Evolutionary conservation across 2,888 invertebrate species (phyloP).

Genomic region (Oxystoma pomonae): DNA sequence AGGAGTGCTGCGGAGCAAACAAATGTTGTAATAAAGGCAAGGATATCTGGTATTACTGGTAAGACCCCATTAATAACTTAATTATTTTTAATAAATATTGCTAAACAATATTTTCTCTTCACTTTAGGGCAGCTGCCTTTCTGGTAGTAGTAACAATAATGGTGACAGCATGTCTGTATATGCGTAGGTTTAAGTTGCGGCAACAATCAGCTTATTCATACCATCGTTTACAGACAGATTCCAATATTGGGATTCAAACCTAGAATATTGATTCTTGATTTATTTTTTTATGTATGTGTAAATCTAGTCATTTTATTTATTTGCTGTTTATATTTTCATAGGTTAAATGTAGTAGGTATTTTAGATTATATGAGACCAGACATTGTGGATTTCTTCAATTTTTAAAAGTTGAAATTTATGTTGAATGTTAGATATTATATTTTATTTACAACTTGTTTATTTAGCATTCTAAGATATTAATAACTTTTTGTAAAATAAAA

Average conservation of each 20-base stretch:
- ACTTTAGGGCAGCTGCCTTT: constrained; percentile 36
- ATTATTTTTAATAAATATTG: not conserved
- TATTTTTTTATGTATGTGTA: not conserved
- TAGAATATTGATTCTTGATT: not conserved
- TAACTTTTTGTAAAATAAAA: too few relatives aligned
- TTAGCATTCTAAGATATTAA: too few relatives aligned
- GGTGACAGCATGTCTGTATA: constrained; percentile 28
- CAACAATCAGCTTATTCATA: constrained; percentile 6
- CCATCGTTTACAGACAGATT: not conserved
- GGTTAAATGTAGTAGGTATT: too few relatives aligned
- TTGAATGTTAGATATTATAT: too few relatives aligned
- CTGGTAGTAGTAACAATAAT: constrained; percentile 34
- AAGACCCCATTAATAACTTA: constrained; percentile 18
- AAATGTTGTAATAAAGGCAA: constrained; percentile 40
- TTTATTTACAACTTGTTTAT: too few relatives aligned
- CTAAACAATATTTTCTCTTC: not conserved
- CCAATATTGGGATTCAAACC: not conserved
- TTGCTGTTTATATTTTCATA: too few relatives aligned
- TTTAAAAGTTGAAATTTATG: too few relatives aligned
- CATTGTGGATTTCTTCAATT: too few relatives aligned
- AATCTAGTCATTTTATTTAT: too few relatives aligned
- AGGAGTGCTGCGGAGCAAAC: constrained; percentile 42
- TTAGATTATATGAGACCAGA: too few relatives aligned
- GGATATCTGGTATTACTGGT: constrained; percentile 43
- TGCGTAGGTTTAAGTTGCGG: constrained; percentile 22